phyloP scores from a whole-genome alignment of 2,888 invertebrate species.

The Folsomia candida region DNA sequence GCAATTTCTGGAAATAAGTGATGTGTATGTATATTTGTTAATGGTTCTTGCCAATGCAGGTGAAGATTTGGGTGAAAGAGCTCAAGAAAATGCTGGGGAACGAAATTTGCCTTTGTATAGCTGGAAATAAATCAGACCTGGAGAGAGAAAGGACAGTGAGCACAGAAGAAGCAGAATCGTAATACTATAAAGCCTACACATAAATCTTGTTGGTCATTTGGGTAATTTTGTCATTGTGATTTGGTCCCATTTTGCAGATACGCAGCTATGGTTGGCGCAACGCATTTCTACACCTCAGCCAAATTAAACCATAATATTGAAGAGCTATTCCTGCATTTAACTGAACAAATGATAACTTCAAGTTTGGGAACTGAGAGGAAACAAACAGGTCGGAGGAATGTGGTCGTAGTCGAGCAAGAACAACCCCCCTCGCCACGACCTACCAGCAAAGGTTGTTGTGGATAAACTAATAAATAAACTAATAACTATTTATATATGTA shows the following conservation, averaged over 20 bases:
- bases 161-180: slow-evolving; percentile 82
- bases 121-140: slow-evolving; percentile 95
- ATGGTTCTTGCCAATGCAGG: slow-evolving; percentile 59
- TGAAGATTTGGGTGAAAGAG: slow-evolving; percentile 98
- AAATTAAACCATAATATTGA: slow-evolving; percentile 88
- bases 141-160: slow-evolving; percentile 84
- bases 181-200: slow-evolving; percentile 53
- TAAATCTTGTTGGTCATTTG: slow-evolving; percentile 2
- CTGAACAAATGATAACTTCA: slow-evolving; percentile 68
- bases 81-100: slow-evolving; percentile 91
- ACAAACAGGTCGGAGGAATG: slow-evolving; percentile 40
- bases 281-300: slow-evolving; percentile 89
- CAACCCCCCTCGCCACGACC: slow-evolving; percentile 19
- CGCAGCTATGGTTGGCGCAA: slow-evolving; percentile 84
- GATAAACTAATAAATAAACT: slow-evolving; percentile 38
- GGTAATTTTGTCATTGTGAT: slow-evolving; percentile 5
- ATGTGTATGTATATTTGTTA: too few relatives aligned
- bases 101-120: slow-evolving; percentile 86
- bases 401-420: slow-evolving; percentile 52
- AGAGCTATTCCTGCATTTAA: slow-evolving; percentile 81
- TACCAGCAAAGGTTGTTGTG: slow-evolving; percentile 50
- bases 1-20: too few relatives aligned
- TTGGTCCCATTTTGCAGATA: slow-evolving; percentile 63
- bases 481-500: too few relatives aligned
- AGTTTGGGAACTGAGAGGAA: slow-evolving; percentile 53